phyloP scores from a whole-genome alignment of 2,888 invertebrate genomes.

The Priocnemis perturbator region DNA sequence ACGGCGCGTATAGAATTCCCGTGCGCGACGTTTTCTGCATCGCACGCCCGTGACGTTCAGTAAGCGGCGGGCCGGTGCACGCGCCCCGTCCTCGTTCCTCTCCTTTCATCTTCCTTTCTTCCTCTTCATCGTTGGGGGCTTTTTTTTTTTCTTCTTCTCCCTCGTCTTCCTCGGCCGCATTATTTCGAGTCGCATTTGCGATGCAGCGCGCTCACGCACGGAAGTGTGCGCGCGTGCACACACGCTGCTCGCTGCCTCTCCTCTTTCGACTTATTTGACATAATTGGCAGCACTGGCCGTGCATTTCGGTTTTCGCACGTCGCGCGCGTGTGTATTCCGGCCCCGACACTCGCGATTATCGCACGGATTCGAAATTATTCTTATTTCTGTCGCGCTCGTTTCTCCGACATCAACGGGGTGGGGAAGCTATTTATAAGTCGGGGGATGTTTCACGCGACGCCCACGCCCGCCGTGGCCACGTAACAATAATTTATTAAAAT shows the following conservation, averaged over 20 bases:
- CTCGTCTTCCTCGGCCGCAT: too few species aligned
- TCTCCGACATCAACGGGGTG: constrained; percentile 52
- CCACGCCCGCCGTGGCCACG: constrained; percentile 69
- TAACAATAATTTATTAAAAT: constrained; percentile 69
- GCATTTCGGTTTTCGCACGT: constrained; percentile 13
- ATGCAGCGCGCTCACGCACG: too few species aligned
- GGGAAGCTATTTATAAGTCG: constrained; percentile 71
- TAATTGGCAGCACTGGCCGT: constrained; percentile 38
- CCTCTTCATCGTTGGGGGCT: too few species aligned
- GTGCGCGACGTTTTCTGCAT: too few species aligned
- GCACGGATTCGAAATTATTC: constrained; percentile 70
- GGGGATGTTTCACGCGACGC: constrained; percentile 73
- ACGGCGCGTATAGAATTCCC: too few species aligned
- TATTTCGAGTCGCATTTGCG: too few species aligned
- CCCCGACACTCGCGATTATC: constrained; percentile 50
- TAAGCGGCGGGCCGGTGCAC: too few species aligned
- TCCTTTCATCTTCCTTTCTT: too few species aligned
- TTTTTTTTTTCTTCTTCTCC: too few species aligned
- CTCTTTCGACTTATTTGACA: constrained; percentile 26
- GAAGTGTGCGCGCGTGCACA: background rate
- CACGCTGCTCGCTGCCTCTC: too few species aligned
- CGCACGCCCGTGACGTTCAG: too few species aligned
- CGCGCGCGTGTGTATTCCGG: background rate
- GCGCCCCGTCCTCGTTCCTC: too few species aligned
- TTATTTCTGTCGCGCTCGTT: constrained; percentile 62